Conservation (phyloP, 2,797 vertebrate species). For the Anguilla megastoma region DNA sequence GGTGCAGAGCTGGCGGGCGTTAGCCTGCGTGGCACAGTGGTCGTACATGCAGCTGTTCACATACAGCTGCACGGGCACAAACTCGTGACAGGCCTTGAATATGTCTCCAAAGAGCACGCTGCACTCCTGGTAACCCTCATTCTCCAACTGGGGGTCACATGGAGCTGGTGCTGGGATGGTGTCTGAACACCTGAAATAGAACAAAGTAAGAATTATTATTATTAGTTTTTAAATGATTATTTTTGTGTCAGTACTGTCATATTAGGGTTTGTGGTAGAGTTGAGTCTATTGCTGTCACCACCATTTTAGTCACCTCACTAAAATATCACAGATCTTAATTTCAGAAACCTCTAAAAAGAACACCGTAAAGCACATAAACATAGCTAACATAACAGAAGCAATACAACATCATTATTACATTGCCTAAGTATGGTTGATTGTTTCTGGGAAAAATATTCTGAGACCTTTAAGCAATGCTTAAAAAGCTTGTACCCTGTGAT, state of each 20-base stretch:
- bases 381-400: background rate
- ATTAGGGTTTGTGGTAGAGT: background rate
- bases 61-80: constrained; percentile 71
- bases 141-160: constrained; percentile 58
- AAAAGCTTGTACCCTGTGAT: no score
- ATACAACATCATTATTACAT: background rate
- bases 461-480: background rate
- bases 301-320: background rate
- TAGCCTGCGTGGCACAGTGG: constrained; percentile 72
- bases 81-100: constrained; percentile 74
- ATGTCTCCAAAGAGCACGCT: constrained; percentile 54
- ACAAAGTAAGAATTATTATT: background rate
- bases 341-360: background rate
- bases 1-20: constrained; percentile 66
- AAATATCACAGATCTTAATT: background rate
- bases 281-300: background rate
- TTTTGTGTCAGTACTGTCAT: background rate
- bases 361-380: background rate
- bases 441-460: background rate
- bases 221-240: background rate
- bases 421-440: background rate
- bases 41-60: constrained; percentile 77
- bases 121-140: constrained; percentile 63
- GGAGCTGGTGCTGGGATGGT: constrained; percentile 54
- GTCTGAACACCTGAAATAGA: constrained; percentile 57